A percentile compares a stretch with the other conserved stretches of the same genome.
phyloP scores from a whole-genome alignment of 2,113 vertebrate species.

The Connochaetes taurinus region DNA sequence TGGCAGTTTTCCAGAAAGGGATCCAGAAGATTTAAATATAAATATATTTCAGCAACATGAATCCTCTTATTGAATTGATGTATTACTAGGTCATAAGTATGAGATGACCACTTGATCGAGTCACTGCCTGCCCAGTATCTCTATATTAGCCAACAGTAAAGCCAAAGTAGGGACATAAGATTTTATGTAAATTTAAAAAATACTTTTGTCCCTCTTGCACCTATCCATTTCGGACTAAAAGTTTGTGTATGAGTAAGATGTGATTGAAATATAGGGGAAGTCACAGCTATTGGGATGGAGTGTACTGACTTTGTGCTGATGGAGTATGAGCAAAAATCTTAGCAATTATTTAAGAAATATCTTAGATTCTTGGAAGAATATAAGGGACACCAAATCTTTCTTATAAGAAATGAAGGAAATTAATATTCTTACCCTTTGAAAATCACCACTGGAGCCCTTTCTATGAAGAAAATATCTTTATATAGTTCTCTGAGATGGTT shows the following conservation, averaged over 20 bases:
- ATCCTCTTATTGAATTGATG: not conserved
- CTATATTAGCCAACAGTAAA: not conserved
- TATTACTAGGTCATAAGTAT: not conserved
- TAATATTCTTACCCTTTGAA: not conserved
- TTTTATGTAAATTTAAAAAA: not conserved
- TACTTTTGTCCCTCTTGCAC: not conserved
- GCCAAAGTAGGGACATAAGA: not conserved
- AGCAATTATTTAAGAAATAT: not conserved
- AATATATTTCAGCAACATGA: not conserved
- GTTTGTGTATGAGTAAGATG: not conserved
- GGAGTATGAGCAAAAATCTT: not conserved
- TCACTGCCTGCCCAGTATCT: not conserved
- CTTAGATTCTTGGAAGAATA: not conserved
- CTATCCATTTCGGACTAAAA: not conserved
- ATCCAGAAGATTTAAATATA: not conserved
- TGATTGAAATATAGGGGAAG: not conserved
- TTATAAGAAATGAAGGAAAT: not conserved
- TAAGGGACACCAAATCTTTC: too few species aligned
- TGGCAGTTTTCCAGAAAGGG: not conserved
- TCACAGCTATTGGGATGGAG: not conserved
- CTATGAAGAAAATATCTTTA: not conserved
- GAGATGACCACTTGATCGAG: not conserved
- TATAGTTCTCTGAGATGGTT: not conserved
- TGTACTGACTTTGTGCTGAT: not conserved
- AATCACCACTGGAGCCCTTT: not conserved